Evolutionary conservation across 2,888 invertebrate genomes (phyloP), one percentile per base, ranked within the genome.

Genomic region (Sepioteuthis lessoniana): DNA sequence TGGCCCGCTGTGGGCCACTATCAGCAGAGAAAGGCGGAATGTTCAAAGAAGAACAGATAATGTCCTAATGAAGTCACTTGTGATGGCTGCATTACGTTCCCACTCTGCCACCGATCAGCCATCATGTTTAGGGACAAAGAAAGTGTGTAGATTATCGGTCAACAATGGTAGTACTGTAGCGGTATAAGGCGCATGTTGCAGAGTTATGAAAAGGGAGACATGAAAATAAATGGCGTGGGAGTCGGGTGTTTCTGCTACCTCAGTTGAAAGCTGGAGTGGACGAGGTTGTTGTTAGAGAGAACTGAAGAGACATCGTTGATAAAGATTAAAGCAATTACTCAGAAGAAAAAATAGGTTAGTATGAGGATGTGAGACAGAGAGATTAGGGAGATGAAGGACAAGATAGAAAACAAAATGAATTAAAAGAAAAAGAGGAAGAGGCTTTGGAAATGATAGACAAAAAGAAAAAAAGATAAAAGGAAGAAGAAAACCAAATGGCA

Each of bases 11-110:
- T 76, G 76, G 76, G 76, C n/a, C 13, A n/a, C n/a, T 16, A 76
- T 76, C n/a, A 76, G n/a, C 76, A 76, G 16, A 76, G 76, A 76
- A 76, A 76, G 8, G 76, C n/a, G n/a, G 19, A 76, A 35, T 76
- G n/a, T 76, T 76, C 76, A 76, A 76, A 76, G 76, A 35, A 25
- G n/a, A 13, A 16, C n/a, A 76, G 76, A 76, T 76, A 76, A 76
- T 76, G 76, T 76, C 76, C 76, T 76, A 76, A 76, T 76, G 76
- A 76, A 76, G 76, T 76, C 76, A 76, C 76, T 76, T 76, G 76
- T 76, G 76, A 76, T 76, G 76, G n/a, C 16, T 76, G n/a, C 76
- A 76, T 76, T 76, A 35, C 76, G 25, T 76, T n/a, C 76, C 76
- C 76, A 76, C 76, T 10, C 76, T 16, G 76, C 76, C n/a, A 76